A percentile compares a stretch with the other conserved stretches of the same genome.
These are phyloP conservation scores for Rhinatrema bivittatum DNA, from an alignment of 2,797 vertebrate species.

Conservation along the genomic window DNA sequence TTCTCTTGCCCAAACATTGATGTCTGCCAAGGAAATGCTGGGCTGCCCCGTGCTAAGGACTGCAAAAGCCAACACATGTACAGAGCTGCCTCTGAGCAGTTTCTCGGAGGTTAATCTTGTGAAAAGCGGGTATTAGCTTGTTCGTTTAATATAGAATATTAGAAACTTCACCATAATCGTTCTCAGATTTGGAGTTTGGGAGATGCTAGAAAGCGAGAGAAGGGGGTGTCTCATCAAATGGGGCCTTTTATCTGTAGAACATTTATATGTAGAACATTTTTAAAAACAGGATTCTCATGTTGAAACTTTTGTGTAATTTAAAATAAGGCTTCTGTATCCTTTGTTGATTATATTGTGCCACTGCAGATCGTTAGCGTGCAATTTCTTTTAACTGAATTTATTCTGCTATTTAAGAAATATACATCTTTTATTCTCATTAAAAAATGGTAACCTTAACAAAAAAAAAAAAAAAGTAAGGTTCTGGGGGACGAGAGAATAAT, in stretches of 20 bases:
- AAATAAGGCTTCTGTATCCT: conserved; percentile 60
- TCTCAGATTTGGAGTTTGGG: conserved; percentile 54
- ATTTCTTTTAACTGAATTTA: conserved; percentile 66
- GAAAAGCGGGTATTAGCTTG: conserved; percentile 65
- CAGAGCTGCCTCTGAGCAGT: conserved; percentile 33
- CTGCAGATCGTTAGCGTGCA: conserved; percentile 59
- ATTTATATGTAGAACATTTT: conserved; percentile 65
- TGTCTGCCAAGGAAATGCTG: no score
- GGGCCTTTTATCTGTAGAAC: conserved; percentile 78
- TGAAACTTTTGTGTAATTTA: conserved; percentile 68
- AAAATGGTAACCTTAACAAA: conserved; percentile 65
- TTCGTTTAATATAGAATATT: conserved; percentile 59
- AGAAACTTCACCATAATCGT: conserved; percentile 63
- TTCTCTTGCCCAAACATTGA: no score
- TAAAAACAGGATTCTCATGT: conserved; percentile 74
- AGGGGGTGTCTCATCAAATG: conserved; percentile 64
- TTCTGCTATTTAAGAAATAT: conserved; percentile 61
- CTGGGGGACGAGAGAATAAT: no score
- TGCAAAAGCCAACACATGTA: conserved; percentile 27
- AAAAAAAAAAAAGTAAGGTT: no score
- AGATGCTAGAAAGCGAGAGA: conserved; percentile 56
- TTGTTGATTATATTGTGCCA: conserved; percentile 59
- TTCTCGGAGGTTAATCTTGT: conserved; percentile 57
- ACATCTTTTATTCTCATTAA: conserved; percentile 64
- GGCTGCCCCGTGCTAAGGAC: conserved; percentile 39